Base-by-base conservation (phyloP, 2,797 vertebrate genomes). In the Microcaecilia unicolor region DNA sequence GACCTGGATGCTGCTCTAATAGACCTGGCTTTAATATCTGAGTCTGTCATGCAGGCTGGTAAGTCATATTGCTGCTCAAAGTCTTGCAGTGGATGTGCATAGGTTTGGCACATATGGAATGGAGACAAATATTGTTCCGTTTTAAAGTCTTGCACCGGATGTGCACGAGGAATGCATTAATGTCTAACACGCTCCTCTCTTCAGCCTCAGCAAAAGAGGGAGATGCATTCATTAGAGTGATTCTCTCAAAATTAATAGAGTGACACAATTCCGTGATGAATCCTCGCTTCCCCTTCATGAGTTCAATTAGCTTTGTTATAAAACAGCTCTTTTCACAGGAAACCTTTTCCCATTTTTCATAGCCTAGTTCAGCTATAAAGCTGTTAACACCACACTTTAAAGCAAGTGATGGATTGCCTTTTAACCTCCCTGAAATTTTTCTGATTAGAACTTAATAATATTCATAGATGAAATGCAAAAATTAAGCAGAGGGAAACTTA, bases 281-380 rank as follows among this genome's bases (percentile, higher is more conserved):
- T 80, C 77, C 80, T 67, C 64, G 52, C 55, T 77, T 74, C 35
- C 30, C 69, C 61, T 82, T 70, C 75, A 52, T 71, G 53, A 56
- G 50, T 78, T 83, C 70, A 80, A 69, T 87, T 86, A 87, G 77
- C 44, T 64, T 61, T 61, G 22, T 57, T 61, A 73, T 84, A 76
- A 80, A 83, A 76, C 64, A 40, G 40, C 56, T 56, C 37, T 65
- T 66, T 45, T 61, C 31, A 34, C 25, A 64, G 50, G 55, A 45
- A 64, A 59, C 43, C 61, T 72, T 73, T 67, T 70, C 43, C 34
- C 45, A 69, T 74, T 74, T 78, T 72, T 70, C 66, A 67, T 55
- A 54, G 50, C 33, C 34, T 65, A 53, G 72, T 76, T 78, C 74
- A 73, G 58, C 55, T 55, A 49, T 56, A 64, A 74, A 76, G 47